Evolutionary conservation across 2,797 vertebrate genomes (phyloP).

Genomic region (Enteromius anoplus): DNA sequence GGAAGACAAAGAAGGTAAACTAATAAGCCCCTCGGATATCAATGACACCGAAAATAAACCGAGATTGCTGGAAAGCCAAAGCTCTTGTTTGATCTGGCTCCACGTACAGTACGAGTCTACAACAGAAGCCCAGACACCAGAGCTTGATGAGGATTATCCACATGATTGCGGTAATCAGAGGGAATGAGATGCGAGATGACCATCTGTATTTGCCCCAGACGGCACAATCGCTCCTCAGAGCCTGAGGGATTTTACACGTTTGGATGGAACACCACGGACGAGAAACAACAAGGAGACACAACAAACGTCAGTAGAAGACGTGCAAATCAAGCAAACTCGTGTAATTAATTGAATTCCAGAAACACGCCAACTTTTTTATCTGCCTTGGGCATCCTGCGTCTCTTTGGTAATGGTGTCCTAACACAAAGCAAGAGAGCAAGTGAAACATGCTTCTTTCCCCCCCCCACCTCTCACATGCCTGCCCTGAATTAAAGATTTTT

Average conservation of each 20-base stretch:
- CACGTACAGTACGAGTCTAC: not conserved
- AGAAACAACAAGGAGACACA: slow-evolving; percentile 54
- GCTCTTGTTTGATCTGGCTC: slow-evolving; percentile 45
- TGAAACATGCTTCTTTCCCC: slow-evolving; percentile 2
- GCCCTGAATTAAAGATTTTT: slow-evolving; percentile 7
- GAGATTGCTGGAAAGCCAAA: slow-evolving; percentile 50
- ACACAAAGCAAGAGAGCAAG: slow-evolving; percentile 51
- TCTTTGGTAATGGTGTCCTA: slow-evolving; percentile 54
- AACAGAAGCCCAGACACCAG: slow-evolving; percentile 23
- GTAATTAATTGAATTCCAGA: slow-evolving; percentile 69
- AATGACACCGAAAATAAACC: slow-evolving; percentile 60
- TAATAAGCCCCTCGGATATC: slow-evolving; percentile 55
- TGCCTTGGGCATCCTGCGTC: slow-evolving; percentile 41
- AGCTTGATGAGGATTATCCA: slow-evolving; percentile 70
- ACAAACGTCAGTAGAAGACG: slow-evolving; percentile 67
- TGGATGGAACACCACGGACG: slow-evolving; percentile 32
- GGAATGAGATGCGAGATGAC: slow-evolving; percentile 70
- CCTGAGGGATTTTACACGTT: slow-evolving; percentile 61
- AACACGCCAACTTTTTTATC: slow-evolving; percentile 59
- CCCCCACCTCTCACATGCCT: not conserved
- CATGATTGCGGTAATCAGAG: slow-evolving; percentile 71
- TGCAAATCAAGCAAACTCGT: slow-evolving; percentile 66
- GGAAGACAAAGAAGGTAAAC: slow-evolving; percentile 60
- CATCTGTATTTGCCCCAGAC: slow-evolving; percentile 61
- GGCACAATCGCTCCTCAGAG: slow-evolving; percentile 58